Conservation (phyloP, 1,140 invertebrate species). For the Chymomyza costata region DNA sequence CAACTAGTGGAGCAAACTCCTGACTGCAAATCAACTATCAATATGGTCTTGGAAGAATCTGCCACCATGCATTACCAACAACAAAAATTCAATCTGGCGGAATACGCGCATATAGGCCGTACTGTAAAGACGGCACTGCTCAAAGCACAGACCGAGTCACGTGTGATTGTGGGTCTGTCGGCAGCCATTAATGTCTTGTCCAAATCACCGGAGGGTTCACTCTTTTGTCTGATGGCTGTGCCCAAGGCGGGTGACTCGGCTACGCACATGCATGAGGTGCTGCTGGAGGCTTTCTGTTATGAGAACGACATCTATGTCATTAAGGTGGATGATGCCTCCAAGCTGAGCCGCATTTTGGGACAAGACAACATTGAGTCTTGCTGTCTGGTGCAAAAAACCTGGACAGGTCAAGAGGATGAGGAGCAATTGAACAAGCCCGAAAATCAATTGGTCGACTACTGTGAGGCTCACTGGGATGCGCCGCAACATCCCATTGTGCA, state of each 20-base stretch:
- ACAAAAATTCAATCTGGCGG: conserved; percentile 38
- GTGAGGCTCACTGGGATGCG: conserved; percentile 77
- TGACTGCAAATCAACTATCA: conserved; percentile 27
- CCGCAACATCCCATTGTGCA: conserved; percentile 77
- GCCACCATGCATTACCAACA: conserved; percentile 53
- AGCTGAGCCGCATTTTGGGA: conserved; percentile 76
- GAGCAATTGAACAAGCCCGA: conserved; percentile 76
- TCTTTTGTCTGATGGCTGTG: conserved; percentile 80
- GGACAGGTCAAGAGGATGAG: conserved; percentile 76
- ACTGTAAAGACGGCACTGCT: conserved; percentile 78
- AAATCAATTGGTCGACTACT: conserved; percentile 77
- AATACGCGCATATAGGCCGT: conserved; percentile 75
- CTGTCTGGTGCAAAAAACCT: conserved; percentile 77
- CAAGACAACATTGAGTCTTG: conserved; percentile 76
- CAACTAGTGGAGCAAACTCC: conserved; percentile 21
- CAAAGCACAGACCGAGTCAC: conserved; percentile 78
- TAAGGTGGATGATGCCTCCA: conserved; percentile 78
- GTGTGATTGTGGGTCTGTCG: conserved; percentile 79
- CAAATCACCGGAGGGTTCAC: conserved; percentile 78
- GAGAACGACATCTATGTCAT: conserved; percentile 83
- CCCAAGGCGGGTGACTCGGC: conserved; percentile 79
- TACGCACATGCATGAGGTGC: conserved; percentile 82
- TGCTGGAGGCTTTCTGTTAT: conserved; percentile 82
- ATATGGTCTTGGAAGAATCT: conserved; percentile 71
- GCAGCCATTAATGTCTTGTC: conserved; percentile 79